These are phyloP conservation scores for Nebria salina DNA, from an alignment of 2,888 invertebrate species.

Conservation along the genomic window DNA sequence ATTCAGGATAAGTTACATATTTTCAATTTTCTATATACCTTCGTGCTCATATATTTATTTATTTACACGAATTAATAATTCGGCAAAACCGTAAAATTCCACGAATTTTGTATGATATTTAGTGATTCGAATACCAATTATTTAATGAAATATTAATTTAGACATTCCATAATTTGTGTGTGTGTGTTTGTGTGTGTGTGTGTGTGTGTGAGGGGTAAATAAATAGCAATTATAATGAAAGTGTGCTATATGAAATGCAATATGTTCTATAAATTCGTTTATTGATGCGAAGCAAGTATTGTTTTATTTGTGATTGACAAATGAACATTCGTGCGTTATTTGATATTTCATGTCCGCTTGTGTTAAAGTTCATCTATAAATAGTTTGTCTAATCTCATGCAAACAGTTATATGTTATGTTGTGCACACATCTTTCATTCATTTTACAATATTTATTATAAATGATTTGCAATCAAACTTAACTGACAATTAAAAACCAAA, in stretches of 20 bases:
- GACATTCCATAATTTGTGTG: too few species aligned
- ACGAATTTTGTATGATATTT: too few species aligned
- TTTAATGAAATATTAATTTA: too few species aligned
- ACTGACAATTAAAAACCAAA: too few species aligned
- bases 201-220: not conserved
- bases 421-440: not conserved
- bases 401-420: not conserved
- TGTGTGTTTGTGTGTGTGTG: not conserved
- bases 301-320: not conserved
- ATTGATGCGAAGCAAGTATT: not conserved
- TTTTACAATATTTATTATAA: not conserved
- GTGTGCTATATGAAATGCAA: not conserved
- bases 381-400: not conserved
- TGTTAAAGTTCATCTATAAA: constrained; percentile 3
- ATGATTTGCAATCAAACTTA: too few species aligned
- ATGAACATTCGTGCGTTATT: not conserved
- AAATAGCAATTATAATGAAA: not conserved
- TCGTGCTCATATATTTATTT: too few species aligned
- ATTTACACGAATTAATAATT: too few species aligned
- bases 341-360: not conserved
- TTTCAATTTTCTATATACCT: not conserved
- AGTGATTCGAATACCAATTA: too few species aligned
- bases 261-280: not conserved
- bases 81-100: too few species aligned
- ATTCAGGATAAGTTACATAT: not conserved